These are phyloP conservation scores for Prenolepis imparis DNA, from an alignment of 2,888 invertebrate species.

Conservation along the genomic window DNA sequence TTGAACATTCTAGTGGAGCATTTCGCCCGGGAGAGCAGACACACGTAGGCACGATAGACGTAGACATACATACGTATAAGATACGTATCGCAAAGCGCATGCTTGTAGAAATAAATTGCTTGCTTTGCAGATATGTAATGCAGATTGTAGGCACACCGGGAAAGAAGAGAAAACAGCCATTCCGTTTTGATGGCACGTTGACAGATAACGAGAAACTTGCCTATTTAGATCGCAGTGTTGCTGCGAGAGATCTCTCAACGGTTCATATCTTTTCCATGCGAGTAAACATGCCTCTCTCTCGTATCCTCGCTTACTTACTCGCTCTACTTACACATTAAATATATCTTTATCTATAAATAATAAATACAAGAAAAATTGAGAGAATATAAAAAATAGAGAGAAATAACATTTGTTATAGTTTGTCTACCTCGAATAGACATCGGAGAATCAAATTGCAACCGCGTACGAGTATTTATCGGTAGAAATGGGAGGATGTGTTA, in stretches of 20 bases:
- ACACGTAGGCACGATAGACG: conserved; percentile 1
- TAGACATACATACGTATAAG: neutral
- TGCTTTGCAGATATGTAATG: conserved; percentile 27
- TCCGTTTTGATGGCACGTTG: conserved; percentile 27
- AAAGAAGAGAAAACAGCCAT: conserved; percentile 42
- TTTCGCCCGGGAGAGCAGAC: neutral
- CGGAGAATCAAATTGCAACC: neutral
- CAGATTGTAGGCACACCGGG: conserved; percentile 24
- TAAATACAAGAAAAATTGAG: neutral
- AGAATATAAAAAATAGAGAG: neutral
- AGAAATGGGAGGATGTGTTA: neutral
- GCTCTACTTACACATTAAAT: too few relatives aligned
- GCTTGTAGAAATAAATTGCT: conserved; percentile 43
- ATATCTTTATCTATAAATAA: neutral
- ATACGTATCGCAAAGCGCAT: conserved; percentile 36
- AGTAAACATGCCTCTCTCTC: neutral
- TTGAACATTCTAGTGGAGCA: neutral
- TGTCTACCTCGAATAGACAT: neutral
- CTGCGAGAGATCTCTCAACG: conserved; percentile 11
- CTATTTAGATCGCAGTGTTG: neutral
- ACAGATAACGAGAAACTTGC: conserved; percentile 31
- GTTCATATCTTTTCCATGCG: neutral
- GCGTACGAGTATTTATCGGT: neutral
- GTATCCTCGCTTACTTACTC: neutral
- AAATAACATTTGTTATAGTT: neutral